Percentiles rank a stretch among this genome's conserved stretches.
These are phyloP conservation scores for Hylaeus volcanicus DNA, from an alignment of 1,140 invertebrate species.

Conservation along the genomic window DNA sequence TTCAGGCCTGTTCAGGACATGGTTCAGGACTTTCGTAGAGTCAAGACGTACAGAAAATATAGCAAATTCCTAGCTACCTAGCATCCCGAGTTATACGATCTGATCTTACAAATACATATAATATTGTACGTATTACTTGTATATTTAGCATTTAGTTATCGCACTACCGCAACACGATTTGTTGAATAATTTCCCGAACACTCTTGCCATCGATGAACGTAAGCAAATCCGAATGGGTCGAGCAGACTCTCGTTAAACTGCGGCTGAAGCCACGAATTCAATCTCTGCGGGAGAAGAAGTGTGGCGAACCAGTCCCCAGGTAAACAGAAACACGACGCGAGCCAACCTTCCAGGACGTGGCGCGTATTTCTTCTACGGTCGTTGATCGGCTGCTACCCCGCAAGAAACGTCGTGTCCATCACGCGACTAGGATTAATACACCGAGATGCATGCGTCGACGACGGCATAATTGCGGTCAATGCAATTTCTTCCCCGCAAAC, in stretches of 20 bases:
- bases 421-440: conserved; percentile 32
- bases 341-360: conserved; percentile 18
- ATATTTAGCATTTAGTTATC: no score
- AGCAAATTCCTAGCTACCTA: no score
- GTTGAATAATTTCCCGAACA: no score
- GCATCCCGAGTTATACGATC: no score
- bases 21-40: no score
- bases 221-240: conserved; percentile 1
- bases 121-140: no score
- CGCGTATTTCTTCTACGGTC: conserved; percentile 13
- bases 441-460: conserved; percentile 22
- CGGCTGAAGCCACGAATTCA: not conserved
- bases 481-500: conserved; percentile 30
- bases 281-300: not conserved
- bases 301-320: conserved; percentile 1
- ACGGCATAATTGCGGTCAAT: conserved; percentile 18
- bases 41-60: no score
- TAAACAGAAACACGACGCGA: conserved; percentile 5
- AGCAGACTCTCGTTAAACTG: not conserved
- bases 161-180: no score
- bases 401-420: conserved; percentile 28
- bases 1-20: no score
- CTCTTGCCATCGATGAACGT: not conserved
- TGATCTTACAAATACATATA: no score
- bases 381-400: conserved; percentile 4